These are phyloP conservation scores for Leptodactylus fallax DNA, from an alignment of 2,797 vertebrate genomes.

Conservation along the genomic window DNA sequence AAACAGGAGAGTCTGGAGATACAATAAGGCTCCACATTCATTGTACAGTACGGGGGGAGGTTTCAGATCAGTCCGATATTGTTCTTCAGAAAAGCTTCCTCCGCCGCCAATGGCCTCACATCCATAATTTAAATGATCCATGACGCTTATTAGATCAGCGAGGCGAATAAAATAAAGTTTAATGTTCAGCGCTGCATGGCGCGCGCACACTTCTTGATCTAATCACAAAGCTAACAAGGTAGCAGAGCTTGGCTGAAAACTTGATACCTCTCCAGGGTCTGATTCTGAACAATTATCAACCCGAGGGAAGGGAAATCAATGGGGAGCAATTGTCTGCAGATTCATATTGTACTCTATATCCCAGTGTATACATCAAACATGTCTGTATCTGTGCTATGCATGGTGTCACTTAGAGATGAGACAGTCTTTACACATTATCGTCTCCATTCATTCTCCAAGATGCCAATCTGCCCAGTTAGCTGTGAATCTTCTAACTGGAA, in stretches of 20 bases:
- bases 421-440: background rate
- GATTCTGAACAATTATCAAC: conserved; percentile 16
- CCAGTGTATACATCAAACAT: background rate
- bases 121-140: conserved; percentile 72
- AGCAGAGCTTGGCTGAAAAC: conserved; percentile 19
- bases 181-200: conserved; percentile 29
- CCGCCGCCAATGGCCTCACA: conserved; percentile 37
- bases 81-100: conserved; percentile 1
- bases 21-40: conserved; percentile 1
- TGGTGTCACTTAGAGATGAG: background rate
- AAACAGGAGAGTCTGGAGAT: background rate
- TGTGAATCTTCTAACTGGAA: background rate
- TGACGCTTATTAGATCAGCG: conserved; percentile 66
- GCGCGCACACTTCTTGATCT: conserved; percentile 34
- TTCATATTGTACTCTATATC: conserved; percentile 14
- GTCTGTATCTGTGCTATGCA: background rate
- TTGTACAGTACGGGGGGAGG: background rate
- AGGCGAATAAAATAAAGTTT: conserved; percentile 30
- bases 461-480: background rate
- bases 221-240: conserved; percentile 49
- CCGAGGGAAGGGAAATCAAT: conserved; percentile 63
- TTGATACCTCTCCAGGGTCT: conserved; percentile 19
- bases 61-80: conserved; percentile 6
- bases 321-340: background rate
- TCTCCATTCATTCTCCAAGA: background rate